Conservation (phyloP, 2,888 invertebrate genomes). For the Drosophila birchii region DNA sequence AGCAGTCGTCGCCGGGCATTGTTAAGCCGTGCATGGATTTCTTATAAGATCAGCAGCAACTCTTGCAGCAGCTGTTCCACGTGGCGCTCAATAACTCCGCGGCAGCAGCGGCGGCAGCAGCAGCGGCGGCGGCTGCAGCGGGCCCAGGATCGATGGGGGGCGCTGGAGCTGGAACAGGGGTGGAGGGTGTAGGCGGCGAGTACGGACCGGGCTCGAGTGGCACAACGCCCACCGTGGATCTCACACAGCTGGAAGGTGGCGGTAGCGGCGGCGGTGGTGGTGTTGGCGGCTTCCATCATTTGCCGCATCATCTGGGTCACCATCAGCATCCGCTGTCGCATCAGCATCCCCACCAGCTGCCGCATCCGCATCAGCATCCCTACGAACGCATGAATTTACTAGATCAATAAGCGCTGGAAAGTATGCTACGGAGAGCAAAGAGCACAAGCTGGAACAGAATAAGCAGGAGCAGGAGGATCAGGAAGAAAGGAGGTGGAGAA, state of each 20-base stretch:
- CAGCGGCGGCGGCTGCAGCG: constrained; percentile 46
- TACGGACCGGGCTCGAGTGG: constrained; percentile 24
- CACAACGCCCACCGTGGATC: constrained; percentile 78
- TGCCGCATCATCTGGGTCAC: constrained; percentile 34
- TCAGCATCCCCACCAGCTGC: constrained; percentile 48
- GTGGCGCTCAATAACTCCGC: constrained; percentile 82
- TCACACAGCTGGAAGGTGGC: constrained; percentile 77
- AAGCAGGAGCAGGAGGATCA: constrained; percentile 10
- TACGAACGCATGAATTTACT: constrained; percentile 82
- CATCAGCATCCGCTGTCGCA: constrained; percentile 41
- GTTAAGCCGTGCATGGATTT: constrained; percentile 85
- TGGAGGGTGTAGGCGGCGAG: constrained; percentile 11
- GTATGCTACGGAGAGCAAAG: constrained; percentile 47
- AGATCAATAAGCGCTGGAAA: constrained; percentile 77
- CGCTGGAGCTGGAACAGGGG: constrained; percentile 5
- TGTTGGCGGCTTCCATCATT: constrained; percentile 35
- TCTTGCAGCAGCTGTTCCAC: constrained; percentile 84
- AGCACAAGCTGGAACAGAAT: background rate
- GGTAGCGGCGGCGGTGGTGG: constrained; percentile 40
- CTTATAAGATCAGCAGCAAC: constrained; percentile 85
- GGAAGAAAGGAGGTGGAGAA: background rate
- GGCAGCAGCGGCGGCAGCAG: constrained; percentile 68
- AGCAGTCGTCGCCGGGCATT: constrained; percentile 84
- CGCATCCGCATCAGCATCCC: constrained; percentile 62
- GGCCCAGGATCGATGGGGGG: constrained; percentile 13